Evolutionary conservation across 2,888 invertebrate genomes (phyloP).

Genomic region (Oxyteleia sp.): DNA sequence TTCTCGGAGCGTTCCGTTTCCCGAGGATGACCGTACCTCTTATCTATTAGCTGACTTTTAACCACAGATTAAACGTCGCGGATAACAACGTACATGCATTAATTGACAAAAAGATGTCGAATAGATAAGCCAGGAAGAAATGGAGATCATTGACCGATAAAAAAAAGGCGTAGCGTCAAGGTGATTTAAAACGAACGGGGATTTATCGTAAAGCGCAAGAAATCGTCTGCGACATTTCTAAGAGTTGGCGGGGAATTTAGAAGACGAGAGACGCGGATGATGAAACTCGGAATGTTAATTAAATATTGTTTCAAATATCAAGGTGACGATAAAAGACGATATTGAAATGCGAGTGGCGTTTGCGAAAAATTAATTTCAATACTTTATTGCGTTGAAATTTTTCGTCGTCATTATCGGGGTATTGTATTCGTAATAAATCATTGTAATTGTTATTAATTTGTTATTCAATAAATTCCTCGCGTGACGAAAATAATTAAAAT

Average conservation of each 20-base stretch:
- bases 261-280: not conserved
- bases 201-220: conserved; percentile 7
- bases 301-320: conserved; percentile 4
- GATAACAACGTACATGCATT: conserved; percentile 16
- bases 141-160: conserved; percentile 47
- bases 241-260: not conserved
- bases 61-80: conserved; percentile 24
- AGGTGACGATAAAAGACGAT: not conserved
- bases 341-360: not conserved
- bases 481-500: too few species aligned
- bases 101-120: conserved; percentile 20
- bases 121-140: conserved; percentile 13
- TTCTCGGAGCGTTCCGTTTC: conserved; percentile 20
- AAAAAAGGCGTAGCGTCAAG: conserved; percentile 16
- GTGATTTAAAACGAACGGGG: not conserved
- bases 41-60: conserved; percentile 22
- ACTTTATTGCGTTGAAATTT: not conserved
- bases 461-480: too few species aligned
- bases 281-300: not conserved
- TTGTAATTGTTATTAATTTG: too few species aligned
- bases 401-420: not conserved
- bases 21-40: conserved; percentile 2
- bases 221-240: not conserved
- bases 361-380: not conserved
- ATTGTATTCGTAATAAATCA: too few species aligned